Conservation (phyloP, 2,113 vertebrate genomes). For the Dicentrarchus labrax region DNA sequence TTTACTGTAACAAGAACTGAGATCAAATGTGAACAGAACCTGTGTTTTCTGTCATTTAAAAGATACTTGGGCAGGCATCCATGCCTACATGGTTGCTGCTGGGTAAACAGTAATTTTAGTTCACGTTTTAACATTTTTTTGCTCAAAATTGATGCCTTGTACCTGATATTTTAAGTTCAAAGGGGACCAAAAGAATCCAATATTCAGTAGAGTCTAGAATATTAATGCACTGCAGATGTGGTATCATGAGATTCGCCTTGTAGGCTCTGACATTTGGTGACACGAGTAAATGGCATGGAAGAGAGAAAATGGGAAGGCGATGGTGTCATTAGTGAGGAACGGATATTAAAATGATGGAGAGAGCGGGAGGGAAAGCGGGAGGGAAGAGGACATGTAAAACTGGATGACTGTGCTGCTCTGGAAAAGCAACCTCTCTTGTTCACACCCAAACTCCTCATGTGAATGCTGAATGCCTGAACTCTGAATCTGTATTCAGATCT, state of each 20-base stretch:
- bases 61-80: neutral
- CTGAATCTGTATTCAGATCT: neutral
- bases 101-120: neutral
- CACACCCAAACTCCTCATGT: neutral
- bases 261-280: constrained; percentile 25
- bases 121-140: neutral
- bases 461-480: neutral
- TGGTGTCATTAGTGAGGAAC: neutral
- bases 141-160: neutral
- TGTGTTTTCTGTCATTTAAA: neutral
- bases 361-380: neutral
- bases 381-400: neutral
- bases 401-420: constrained; percentile 8
- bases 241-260: neutral
- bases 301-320: constrained; percentile 15
- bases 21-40: neutral
- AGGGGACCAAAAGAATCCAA: neutral
- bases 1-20: neutral
- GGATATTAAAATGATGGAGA: neutral
- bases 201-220: constrained; percentile 5
- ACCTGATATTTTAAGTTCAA: neutral
- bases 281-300: constrained; percentile 20
- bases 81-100: neutral
- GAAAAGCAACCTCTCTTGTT: neutral
- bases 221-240: constrained; percentile 24